Conservation (phyloP, 2,113 vertebrate species). For the Corydoras maculifer region DNA sequence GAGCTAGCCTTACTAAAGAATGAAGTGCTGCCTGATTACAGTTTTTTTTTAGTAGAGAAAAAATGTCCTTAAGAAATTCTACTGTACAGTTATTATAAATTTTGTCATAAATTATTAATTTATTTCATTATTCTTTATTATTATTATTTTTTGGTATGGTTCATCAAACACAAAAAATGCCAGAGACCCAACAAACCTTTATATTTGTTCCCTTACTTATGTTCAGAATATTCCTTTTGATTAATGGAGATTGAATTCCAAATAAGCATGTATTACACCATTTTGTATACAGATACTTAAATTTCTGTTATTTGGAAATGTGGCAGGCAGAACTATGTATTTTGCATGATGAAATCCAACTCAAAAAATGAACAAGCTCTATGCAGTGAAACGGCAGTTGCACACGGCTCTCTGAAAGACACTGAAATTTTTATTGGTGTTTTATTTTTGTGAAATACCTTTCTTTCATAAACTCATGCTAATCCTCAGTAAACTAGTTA, state of each 20-base stretch:
- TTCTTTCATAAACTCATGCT: neutral
- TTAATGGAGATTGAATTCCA: neutral
- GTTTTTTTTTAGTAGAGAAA: slow-evolving; percentile 29
- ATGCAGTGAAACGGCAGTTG: neutral
- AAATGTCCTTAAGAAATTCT: slow-evolving; percentile 13
- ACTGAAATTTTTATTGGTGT: neutral
- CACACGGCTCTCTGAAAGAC: neutral
- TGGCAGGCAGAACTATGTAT: slow-evolving; percentile 6
- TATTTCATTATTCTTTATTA: neutral
- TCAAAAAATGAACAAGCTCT: slow-evolving; percentile 13
- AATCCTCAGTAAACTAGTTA: too few species aligned
- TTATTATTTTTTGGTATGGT: too few species aligned
- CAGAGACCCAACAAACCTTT: neutral
- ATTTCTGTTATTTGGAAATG: neutral
- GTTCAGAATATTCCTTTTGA: neutral
- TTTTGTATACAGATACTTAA: neutral
- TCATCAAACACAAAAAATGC: neutral
- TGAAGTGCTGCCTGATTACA: slow-evolving; percentile 40
- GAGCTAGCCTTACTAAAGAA: slow-evolving; percentile 36
- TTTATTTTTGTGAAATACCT: neutral
- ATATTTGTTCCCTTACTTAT: neutral
- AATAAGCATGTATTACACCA: slow-evolving; percentile 3
- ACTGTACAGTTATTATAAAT: slow-evolving; percentile 2
- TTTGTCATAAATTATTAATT: slow-evolving; percentile 5
- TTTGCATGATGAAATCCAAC: slow-evolving; percentile 14